Base-by-base conservation (phyloP, 2,888 invertebrate genomes). In the Athetis lepigone region DNA sequence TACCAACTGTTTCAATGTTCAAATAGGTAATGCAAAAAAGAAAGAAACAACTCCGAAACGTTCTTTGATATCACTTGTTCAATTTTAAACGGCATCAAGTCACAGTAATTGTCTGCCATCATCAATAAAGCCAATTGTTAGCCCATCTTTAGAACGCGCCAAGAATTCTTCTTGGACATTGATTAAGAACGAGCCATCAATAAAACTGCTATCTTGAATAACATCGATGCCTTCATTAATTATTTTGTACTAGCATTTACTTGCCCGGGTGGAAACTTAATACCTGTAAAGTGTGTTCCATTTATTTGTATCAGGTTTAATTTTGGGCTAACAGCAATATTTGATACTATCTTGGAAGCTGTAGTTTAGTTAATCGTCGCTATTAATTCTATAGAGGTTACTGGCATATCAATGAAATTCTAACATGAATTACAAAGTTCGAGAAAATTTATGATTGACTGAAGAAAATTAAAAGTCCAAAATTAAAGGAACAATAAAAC, bases 171-270 rank as follows among this genome's bases (percentile, higher is more conserved):
- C 81, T 77, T 74, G 79, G 89, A 90, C 92, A 81, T 91, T 92
- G 93, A 93, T 90, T 88, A 89, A 93, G 87, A 86, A 87, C 83
- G 80, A 79, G 81, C 83, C 89, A 93, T 93, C 90, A 92, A 93
- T 92, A 89, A 87, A 86, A 83, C 84, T 84, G 75, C 83, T 83
- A 89, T 89, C 90, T 85, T 80, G 84, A 87, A 88, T 87, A 86
- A 86, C 85, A 85, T 86, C 88, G 86, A 88, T 87, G 83, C 82
- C 75, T 79, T 79, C 86, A 88, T 88, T 92, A 91, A 92, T 92
- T 91, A 92, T 89, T 86, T 81, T 85, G 55, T 61, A 61, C 62
- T 66, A 72, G 39, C 63, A 39, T 63, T 64, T 54, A 66, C 65
- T 54, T 42, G 39, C 45, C 55, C 19, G 29, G 33, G 55, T 40